A percentile compares a stretch with the other conserved stretches of the same genome.
These are phyloP conservation scores for Nephotettix cincticeps DNA, from an alignment of 1,140 invertebrate genomes.

Conservation along the genomic window DNA sequence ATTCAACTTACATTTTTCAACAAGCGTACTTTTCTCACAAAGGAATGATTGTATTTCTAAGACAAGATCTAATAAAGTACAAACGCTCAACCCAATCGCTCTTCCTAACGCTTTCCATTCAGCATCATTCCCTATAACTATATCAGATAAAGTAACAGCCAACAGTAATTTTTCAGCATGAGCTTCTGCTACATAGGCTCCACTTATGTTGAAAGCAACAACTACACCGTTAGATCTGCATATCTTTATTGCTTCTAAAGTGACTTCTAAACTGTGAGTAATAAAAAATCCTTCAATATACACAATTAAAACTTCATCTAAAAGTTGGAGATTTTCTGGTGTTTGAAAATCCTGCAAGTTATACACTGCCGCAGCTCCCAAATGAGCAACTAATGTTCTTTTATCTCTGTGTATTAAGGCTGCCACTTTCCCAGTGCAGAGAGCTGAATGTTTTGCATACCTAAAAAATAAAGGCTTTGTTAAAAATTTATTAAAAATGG, in stretches of 20 bases:
- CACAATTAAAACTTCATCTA: constrained; percentile 15
- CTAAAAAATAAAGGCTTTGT: no score
- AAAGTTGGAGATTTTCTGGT: not conserved
- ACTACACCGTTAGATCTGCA: constrained; percentile 8
- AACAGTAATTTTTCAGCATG: constrained; percentile 2
- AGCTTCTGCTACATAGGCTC: constrained; percentile 23
- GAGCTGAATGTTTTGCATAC: constrained; percentile 38
- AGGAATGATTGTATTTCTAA: not conserved
- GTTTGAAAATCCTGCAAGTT: constrained; percentile 36
- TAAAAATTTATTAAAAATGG: no score
- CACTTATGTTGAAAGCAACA: constrained; percentile 30
- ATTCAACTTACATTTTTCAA: not conserved
- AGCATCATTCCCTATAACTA: constrained; percentile 30
- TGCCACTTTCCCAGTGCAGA: constrained; percentile 54
- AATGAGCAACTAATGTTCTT: constrained; percentile 46
- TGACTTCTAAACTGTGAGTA: constrained; percentile 27
- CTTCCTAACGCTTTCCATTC: constrained; percentile 24
- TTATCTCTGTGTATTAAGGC: constrained; percentile 53
- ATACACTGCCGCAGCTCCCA: constrained; percentile 43
- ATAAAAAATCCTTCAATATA: constrained; percentile 34
- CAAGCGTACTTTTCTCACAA: no score
- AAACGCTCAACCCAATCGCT: not conserved
- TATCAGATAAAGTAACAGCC: constrained; percentile 15
- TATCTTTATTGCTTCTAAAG: constrained; percentile 12
- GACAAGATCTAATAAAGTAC: not conserved